Percentiles rank a stretch among this genome's conserved stretches.
These are phyloP conservation scores for Pogonognathellus flavescens DNA, from an alignment of 1,140 invertebrate species.

Conservation along the genomic window DNA sequence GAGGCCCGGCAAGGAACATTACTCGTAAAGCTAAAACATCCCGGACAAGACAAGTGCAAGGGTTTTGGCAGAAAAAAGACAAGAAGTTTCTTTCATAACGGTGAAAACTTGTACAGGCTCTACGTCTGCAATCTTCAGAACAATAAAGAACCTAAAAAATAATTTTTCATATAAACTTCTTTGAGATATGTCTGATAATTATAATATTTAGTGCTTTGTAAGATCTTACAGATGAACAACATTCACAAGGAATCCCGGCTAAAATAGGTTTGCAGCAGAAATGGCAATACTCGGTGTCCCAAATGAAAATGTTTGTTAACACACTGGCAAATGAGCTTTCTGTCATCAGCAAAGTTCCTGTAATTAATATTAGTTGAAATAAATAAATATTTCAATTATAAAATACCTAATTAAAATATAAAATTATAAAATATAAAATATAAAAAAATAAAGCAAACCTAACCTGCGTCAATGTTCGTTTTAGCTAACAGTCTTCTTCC, in stretches of 20 bases:
- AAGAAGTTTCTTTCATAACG: not conserved
- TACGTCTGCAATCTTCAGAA: not conserved
- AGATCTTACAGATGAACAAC: constrained; percentile 34
- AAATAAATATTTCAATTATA: not conserved
- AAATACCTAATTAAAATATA: not conserved
- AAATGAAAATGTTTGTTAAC: constrained; percentile 36
- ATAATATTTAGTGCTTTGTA: not conserved
- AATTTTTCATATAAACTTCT: not conserved
- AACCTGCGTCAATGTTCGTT: not conserved
- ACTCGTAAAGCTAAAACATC: not conserved
- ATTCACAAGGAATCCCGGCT: constrained; percentile 29
- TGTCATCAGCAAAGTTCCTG: not conserved
- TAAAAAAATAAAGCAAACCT: not conserved
- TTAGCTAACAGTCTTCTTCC: not conserved
- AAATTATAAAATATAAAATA: not conserved
- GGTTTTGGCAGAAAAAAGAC: not conserved
- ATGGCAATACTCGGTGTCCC: constrained; percentile 53
- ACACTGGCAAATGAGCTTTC: not conserved
- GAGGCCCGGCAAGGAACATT: not conserved
- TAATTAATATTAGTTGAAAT: not conserved
- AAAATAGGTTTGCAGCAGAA: constrained; percentile 49
- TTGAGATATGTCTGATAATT: not conserved
- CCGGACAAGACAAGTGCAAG: not conserved
- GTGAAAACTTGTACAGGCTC: not conserved
- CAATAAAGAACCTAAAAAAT: constrained; percentile 3